Conservation (phyloP, 2,797 vertebrate genomes). For the Hozukius guyotensis region DNA sequence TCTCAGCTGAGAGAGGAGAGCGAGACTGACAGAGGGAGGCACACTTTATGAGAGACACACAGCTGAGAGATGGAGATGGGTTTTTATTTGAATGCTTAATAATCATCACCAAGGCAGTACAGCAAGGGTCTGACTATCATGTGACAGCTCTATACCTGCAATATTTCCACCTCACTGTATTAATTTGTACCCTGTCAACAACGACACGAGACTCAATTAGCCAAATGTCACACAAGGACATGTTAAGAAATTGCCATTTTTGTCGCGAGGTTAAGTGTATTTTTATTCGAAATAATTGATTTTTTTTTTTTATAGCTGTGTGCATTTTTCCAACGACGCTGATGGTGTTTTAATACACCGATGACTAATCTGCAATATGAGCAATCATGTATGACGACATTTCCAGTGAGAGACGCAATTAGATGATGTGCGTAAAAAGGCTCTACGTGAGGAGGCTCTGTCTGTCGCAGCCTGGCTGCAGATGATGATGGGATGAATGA, state of each 20-base stretch:
- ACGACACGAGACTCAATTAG: conserved; percentile 33
- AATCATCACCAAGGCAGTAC: conserved; percentile 29
- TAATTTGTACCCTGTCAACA: conserved; percentile 31
- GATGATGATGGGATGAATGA: background rate
- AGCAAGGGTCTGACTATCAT: background rate
- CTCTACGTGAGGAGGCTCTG: background rate
- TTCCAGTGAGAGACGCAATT: conserved; percentile 51
- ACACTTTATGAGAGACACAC: too few relatives aligned
- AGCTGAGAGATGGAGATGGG: conserved; percentile 10
- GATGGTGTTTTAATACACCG: conserved; percentile 40
- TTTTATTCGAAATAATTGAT: background rate
- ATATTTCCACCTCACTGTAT: conserved; percentile 34
- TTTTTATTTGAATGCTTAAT: conserved; percentile 47
- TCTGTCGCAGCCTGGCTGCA: background rate
- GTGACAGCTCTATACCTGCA: conserved; percentile 46
- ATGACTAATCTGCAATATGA: conserved; percentile 44
- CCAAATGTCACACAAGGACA: conserved; percentile 41
- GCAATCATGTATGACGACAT: conserved; percentile 54
- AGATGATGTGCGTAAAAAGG: conserved; percentile 34
- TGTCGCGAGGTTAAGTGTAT: background rate
- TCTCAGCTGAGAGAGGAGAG: conserved; percentile 54
- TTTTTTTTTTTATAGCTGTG: background rate
- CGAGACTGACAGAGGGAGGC: conserved; percentile 37
- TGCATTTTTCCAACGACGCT: background rate
- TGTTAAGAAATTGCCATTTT: conserved; percentile 8